A percentile compares a stretch with the other conserved stretches of the same genome.
Evolutionary conservation across 2,888 invertebrate species (phyloP).

Genomic region (Rhopalosiphum nymphaeae): DNA sequence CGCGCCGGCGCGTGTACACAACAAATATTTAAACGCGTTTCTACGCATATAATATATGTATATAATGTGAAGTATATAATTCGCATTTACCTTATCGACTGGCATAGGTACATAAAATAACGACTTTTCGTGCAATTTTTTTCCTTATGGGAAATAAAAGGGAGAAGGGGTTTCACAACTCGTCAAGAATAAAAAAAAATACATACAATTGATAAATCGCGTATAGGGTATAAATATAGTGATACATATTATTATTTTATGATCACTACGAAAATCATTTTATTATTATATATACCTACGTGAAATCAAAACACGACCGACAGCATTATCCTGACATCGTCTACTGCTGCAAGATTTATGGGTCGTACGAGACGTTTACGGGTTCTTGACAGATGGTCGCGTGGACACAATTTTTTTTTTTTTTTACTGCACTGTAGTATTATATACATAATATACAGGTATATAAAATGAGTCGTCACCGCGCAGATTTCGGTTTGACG

Average conservation of each 20-base stretch:
- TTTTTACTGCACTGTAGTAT: neutral
- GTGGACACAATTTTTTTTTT: neutral
- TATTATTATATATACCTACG: neutral
- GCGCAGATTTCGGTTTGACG: neutral
- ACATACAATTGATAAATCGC: neutral
- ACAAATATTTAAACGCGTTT: slow-evolving; percentile 4
- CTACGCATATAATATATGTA: neutral
- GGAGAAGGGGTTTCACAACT: neutral
- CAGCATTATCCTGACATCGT: neutral
- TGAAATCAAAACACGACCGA: neutral
- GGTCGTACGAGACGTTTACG: slow-evolving; percentile 18
- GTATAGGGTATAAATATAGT: too few species aligned
- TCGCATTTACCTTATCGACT: slow-evolving; percentile 2
- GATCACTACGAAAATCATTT: neutral
- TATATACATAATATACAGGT: neutral
- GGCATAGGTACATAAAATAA: neutral
- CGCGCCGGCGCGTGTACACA: neutral
- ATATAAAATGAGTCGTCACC: slow-evolving; percentile 35
- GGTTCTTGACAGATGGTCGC: slow-evolving; percentile 30
- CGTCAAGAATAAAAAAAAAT: neutral
- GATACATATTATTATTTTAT: neutral
- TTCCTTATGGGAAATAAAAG: neutral
- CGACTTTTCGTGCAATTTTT: neutral
- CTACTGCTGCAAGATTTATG: neutral
- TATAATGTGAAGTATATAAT: neutral